A percentile compares a stretch with the other conserved stretches of the same genome.
phyloP scores from a whole-genome alignment of 2,113 vertebrate species.

The Megalops atlanticus region DNA sequence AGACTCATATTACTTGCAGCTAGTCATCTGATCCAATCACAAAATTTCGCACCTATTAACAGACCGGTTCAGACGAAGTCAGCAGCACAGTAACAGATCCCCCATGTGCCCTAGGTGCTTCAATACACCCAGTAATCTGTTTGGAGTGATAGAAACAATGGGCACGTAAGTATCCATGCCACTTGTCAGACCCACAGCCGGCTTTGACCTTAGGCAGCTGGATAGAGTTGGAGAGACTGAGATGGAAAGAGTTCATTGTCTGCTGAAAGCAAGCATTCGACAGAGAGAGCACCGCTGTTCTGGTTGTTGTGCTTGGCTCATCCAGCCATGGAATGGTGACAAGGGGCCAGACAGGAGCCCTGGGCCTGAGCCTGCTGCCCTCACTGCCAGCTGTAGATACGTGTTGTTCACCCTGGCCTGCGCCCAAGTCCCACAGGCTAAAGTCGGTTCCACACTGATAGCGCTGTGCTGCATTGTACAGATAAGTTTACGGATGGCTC shows the following conservation, averaged over 20 bases:
- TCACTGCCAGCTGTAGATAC: neutral
- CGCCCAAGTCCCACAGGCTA: neutral
- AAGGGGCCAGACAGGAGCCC: neutral
- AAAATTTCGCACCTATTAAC: neutral
- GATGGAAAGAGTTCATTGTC: neutral
- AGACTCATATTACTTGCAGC: neutral
- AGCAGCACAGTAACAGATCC: neutral
- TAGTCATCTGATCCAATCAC: conserved; percentile 12
- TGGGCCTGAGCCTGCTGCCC: neutral
- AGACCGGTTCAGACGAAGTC: neutral
- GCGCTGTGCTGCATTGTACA: neutral
- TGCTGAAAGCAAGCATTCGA: neutral
- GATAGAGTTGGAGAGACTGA: too few relatives aligned
- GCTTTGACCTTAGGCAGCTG: neutral
- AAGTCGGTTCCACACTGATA: conserved; percentile 1
- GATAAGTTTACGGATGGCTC: neutral
- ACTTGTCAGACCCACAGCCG: neutral
- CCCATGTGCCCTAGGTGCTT: neutral
- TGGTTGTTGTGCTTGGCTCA: neutral
- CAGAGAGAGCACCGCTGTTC: neutral
- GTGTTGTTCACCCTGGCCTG: too few relatives aligned
- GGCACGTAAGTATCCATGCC: neutral
- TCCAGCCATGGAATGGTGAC: neutral
- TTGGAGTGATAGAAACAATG: neutral
- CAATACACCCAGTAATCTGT: neutral